Evolutionary conservation across 2,797 vertebrate genomes (phyloP).

Genomic region (Helicolenus hilgendorfi): DNA sequence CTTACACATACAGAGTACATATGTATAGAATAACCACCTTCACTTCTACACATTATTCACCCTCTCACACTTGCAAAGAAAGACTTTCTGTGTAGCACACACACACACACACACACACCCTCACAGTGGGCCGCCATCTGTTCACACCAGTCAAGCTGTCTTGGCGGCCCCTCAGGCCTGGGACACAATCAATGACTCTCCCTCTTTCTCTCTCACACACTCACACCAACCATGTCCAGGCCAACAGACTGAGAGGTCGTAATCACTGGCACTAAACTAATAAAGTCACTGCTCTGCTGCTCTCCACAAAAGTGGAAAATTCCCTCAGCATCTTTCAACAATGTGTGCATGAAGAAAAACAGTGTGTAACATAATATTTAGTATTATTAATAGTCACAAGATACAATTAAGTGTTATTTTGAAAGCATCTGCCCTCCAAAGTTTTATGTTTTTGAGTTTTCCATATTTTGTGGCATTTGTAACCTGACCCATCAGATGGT

Average conservation of each 20-base stretch:
- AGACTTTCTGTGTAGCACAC: background rate
- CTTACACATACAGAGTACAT: background rate
- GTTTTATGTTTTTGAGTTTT: background rate
- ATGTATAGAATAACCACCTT: background rate
- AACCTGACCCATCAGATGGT: no score
- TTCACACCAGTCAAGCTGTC: slow-evolving; percentile 82
- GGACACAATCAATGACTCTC: slow-evolving; percentile 63
- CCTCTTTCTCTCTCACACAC: slow-evolving; percentile 15
- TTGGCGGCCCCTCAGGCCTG: slow-evolving; percentile 74
- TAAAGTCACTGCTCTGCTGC: slow-evolving; percentile 13
- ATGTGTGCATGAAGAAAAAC: background rate
- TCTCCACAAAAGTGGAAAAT: slow-evolving; percentile 7
- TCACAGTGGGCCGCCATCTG: slow-evolving; percentile 78
- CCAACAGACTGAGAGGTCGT: slow-evolving; percentile 36
- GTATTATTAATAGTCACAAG: background rate
- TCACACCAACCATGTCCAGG: slow-evolving; percentile 9
- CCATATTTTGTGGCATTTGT: background rate
- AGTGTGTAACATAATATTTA: background rate
- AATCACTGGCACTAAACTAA: slow-evolving; percentile 43
- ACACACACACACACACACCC: slow-evolving; percentile 22
- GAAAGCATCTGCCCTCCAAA: background rate
- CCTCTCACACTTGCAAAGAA: slow-evolving; percentile 14
- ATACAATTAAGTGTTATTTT: background rate
- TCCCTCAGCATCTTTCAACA: background rate
- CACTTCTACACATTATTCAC: slow-evolving; percentile 31